Conservation (phyloP, 2,888 invertebrate genomes). For the Cyclophora albipunctata region DNA sequence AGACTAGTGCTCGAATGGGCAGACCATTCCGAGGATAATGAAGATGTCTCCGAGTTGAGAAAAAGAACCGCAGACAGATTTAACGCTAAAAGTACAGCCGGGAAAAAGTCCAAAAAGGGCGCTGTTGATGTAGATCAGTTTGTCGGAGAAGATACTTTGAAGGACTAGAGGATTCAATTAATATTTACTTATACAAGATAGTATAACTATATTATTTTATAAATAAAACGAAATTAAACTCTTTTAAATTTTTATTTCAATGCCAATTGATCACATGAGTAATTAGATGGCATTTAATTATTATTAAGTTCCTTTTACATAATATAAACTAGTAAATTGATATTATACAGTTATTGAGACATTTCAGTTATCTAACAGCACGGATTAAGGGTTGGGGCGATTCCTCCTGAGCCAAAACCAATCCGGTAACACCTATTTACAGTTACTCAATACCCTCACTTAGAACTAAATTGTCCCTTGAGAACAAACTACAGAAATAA, state of each 20-base stretch:
- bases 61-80: constrained; percentile 85
- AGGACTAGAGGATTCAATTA: too few species aligned
- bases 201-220: not conserved
- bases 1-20: constrained; percentile 98
- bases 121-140: constrained; percentile 62
- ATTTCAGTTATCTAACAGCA: too few species aligned
- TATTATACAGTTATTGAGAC: too few species aligned
- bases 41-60: constrained; percentile 85
- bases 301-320: too few species aligned
- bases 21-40: constrained; percentile 78
- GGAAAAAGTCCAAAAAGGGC: constrained; percentile 64
- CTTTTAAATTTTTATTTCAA: constrained; percentile 42
- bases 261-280: constrained; percentile 27
- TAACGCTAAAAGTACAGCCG: constrained; percentile 55
- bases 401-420: too few species aligned
- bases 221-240: constrained; percentile 11
- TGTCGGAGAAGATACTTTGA: constrained; percentile 42
- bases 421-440: too few species aligned
- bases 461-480: too few species aligned
- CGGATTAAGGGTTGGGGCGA: too few species aligned
- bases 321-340: too few species aligned
- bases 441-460: too few species aligned
- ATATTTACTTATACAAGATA: constrained; percentile 7
- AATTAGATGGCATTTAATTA: constrained; percentile 26
- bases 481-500: too few species aligned